Conservation (phyloP, 2,888 invertebrate genomes). For the Melolontha melolontha region DNA sequence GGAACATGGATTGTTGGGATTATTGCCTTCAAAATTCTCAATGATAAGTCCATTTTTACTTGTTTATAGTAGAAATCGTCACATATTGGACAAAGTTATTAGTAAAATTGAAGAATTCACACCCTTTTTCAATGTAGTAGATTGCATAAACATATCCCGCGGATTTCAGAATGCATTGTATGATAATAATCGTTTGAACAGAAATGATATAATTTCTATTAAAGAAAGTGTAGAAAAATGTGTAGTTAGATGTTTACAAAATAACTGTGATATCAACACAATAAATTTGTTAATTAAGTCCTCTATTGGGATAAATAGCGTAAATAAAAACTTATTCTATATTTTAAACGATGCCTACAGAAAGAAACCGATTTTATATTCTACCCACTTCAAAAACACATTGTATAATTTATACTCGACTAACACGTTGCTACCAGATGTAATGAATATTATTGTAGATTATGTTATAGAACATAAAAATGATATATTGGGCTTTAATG, state of each 20-base stretch:
- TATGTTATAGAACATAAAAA: constrained; percentile 65
- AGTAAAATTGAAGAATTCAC: constrained; percentile 62
- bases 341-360: constrained; percentile 61
- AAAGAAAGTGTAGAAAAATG: constrained; percentile 57
- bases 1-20: constrained; percentile 57
- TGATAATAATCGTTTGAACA: constrained; percentile 46
- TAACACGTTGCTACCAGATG: constrained; percentile 64
- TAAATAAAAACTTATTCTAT: constrained; percentile 60
- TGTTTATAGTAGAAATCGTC: constrained; percentile 62
- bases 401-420: constrained; percentile 63
- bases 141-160: constrained; percentile 65
- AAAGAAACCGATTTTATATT: constrained; percentile 61
- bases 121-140: constrained; percentile 62
- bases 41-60: constrained; percentile 65
- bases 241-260: constrained; percentile 57
- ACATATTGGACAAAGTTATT: constrained; percentile 61
- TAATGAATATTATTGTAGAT: constrained; percentile 65
- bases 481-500: constrained; percentile 67
- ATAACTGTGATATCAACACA: constrained; percentile 38
- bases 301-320: constrained; percentile 56
- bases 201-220: constrained; percentile 36
- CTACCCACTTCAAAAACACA: constrained; percentile 66
- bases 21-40: constrained; percentile 64
- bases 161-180: constrained; percentile 62
- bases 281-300: constrained; percentile 54